These are phyloP conservation scores for Tachycineta bicolor DNA, from an alignment of 2,113 vertebrate genomes.

Conservation along the genomic window DNA sequence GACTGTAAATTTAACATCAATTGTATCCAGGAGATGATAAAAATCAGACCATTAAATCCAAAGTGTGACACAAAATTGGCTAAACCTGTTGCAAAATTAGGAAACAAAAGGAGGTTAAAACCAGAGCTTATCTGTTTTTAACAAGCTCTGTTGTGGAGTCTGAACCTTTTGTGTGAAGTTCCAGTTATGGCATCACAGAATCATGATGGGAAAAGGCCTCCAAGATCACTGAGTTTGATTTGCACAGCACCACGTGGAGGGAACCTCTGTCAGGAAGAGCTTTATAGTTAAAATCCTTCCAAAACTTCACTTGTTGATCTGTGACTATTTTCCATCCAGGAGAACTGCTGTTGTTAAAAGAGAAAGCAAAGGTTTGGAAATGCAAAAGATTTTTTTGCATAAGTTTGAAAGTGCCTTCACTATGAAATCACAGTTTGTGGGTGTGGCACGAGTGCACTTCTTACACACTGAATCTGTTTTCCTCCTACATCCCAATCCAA, in stretches of 20 bases:
- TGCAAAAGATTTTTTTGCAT: neutral
- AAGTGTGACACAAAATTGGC: neutral
- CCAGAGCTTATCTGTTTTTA: neutral
- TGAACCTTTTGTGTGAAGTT: neutral
- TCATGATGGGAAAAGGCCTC: neutral
- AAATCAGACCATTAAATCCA: neutral
- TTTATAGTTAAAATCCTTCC: neutral
- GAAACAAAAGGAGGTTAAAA: neutral
- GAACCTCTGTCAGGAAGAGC: neutral
- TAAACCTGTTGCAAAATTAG: neutral
- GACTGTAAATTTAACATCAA: neutral
- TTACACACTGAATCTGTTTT: neutral
- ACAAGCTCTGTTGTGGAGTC: neutral
- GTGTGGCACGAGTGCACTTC: neutral
- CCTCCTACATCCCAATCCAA: neutral
- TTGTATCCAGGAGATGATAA: neutral
- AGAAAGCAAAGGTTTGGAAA: neutral
- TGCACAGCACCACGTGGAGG: neutral
- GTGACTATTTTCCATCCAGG: neutral
- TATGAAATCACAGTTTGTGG: fast-evolving
- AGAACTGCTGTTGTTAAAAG: neutral
- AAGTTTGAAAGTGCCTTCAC: neutral
- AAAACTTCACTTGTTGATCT: neutral
- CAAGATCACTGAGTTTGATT: neutral
- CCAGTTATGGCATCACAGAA: neutral